Conservation (phyloP, 1,140 invertebrate species). For the Lepidurus arcticus region DNA sequence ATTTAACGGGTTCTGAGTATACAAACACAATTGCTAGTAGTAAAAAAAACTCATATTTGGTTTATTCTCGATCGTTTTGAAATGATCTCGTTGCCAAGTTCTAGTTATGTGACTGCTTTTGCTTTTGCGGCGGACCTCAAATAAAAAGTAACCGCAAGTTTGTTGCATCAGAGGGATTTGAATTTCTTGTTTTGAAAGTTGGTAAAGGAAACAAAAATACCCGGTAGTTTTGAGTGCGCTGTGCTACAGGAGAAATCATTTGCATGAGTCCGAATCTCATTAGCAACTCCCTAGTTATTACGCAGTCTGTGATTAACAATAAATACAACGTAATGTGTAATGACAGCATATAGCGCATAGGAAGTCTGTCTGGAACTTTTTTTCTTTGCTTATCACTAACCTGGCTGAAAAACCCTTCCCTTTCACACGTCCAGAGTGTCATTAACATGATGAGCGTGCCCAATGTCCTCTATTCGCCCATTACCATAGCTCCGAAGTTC, state of each 20-base stretch:
- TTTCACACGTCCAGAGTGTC: slow-evolving; percentile 18
- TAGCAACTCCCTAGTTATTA: slow-evolving; percentile 22
- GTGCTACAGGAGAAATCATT: slow-evolving; percentile 2
- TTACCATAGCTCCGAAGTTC: slow-evolving; percentile 5
- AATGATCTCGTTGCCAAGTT: too few species aligned
- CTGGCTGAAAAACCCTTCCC: slow-evolving; percentile 5
- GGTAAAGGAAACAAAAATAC: background rate
- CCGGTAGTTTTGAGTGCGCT: background rate
- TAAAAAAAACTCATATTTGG: too few species aligned
- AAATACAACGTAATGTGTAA: slow-evolving; percentile 16
- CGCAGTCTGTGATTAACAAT: slow-evolving; percentile 11
- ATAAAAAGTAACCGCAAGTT: too few species aligned
- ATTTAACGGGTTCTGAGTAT: too few species aligned
- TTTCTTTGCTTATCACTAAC: background rate
- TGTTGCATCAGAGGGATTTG: background rate
- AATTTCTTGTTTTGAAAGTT: background rate
- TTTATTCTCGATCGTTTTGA: too few species aligned
- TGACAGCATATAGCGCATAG: slow-evolving; percentile 14
- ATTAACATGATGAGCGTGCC: slow-evolving; percentile 18
- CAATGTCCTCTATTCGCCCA: slow-evolving; percentile 18
- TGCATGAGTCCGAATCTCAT: slow-evolving; percentile 18
- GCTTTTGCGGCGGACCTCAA: too few species aligned
- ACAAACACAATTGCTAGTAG: too few species aligned
- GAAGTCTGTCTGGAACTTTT: background rate
- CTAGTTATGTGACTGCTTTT: too few species aligned